Conservation (phyloP, 2,113 vertebrate species). For the Thermophis baileyi region DNA sequence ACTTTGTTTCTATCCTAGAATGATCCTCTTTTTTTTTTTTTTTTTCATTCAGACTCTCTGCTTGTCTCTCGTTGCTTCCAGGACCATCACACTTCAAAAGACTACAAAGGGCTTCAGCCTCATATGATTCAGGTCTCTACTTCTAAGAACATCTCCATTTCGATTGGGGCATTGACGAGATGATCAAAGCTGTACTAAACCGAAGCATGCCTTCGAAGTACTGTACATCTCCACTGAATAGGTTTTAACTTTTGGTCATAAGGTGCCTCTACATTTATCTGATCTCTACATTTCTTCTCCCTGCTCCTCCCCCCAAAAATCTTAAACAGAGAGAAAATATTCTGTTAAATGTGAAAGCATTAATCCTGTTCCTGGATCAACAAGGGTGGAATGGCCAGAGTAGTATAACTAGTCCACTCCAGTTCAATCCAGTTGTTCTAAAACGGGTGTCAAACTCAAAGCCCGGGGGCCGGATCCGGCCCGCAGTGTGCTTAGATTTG, state of each 20-base stretch:
- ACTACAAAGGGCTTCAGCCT: background rate
- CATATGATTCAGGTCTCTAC: background rate
- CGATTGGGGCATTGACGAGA: background rate
- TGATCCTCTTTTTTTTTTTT: background rate
- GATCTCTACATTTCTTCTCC: background rate
- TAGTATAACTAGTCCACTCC: slow-evolving; percentile 27
- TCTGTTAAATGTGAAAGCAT: background rate
- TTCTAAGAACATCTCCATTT: background rate
- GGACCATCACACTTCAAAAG: background rate
- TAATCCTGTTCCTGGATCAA: background rate
- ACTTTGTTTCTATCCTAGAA: background rate
- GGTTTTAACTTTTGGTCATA: background rate
- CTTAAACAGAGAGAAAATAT: background rate
- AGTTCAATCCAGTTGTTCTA: background rate
- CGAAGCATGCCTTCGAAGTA: background rate
- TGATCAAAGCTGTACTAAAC: background rate
- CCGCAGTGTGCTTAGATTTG: too few species aligned
- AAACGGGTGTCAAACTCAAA: too few species aligned
- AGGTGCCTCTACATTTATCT: background rate
- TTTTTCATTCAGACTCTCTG: background rate
- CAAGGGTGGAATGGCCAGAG: background rate
- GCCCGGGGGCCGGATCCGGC: too few species aligned
- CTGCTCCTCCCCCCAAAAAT: background rate
- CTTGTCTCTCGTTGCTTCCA: background rate
- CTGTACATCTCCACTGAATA: background rate